Percentiles rank a stretch among this genome's conserved stretches.
Conservation (phyloP, 2,888 invertebrate genomes). For the Asteroscopus sphinx region DNA sequence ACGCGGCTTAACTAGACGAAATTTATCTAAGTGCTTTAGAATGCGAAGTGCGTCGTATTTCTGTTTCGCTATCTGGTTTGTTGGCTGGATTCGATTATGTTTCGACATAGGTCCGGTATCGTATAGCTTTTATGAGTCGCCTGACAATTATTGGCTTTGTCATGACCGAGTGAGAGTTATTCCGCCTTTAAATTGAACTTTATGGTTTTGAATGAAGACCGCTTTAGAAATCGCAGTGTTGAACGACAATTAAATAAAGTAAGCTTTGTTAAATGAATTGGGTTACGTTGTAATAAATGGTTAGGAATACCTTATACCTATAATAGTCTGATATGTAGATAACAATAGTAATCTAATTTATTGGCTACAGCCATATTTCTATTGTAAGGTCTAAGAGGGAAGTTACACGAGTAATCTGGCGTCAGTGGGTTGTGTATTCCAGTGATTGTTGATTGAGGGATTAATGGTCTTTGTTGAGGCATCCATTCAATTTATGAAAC, state of each 20-base stretch:
- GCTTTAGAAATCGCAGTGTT: constrained; percentile 35
- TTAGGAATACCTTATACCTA: neutral
- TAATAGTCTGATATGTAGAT: too few species aligned
- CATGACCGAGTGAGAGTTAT: constrained; percentile 41
- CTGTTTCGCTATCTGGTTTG: constrained; percentile 52
- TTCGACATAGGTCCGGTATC: constrained; percentile 43
- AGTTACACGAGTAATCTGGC: too few species aligned
- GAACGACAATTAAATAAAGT: constrained; percentile 31
- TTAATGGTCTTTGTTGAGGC: too few species aligned
- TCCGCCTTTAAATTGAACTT: constrained; percentile 47
- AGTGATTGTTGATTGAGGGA: too few species aligned
- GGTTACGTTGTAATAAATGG: neutral
- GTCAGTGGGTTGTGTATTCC: too few species aligned
- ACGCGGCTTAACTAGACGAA: constrained; percentile 66
- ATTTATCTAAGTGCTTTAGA: constrained; percentile 80
- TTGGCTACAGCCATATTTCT: too few species aligned
- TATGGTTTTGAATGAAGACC: constrained; percentile 43
- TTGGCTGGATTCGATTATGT: constrained; percentile 46
- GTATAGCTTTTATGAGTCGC: constrained; percentile 46
- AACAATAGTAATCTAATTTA: too few species aligned
- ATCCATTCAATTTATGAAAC: too few species aligned
- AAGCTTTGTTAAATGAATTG: constrained; percentile 11
- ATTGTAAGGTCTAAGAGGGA: too few species aligned
- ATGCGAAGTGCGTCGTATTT: constrained; percentile 64
- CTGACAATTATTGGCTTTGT: constrained; percentile 51